phyloP scores from a whole-genome alignment of 2,113 vertebrate species.

The Heloderma charlesbogerti region DNA sequence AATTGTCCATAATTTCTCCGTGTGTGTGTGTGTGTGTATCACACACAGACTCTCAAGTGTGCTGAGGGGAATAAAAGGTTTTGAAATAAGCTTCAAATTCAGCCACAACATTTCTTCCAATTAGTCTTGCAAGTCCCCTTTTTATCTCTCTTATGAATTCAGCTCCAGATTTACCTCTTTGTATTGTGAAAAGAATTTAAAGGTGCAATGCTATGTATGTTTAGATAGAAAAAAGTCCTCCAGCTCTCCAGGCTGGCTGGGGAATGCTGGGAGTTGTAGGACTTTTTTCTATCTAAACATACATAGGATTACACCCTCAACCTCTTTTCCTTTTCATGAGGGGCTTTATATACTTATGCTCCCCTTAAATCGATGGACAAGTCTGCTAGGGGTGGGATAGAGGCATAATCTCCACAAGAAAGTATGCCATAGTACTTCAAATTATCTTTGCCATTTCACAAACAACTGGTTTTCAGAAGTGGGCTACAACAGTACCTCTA shows the following conservation, averaged over 20 bases:
- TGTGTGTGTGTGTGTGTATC: too few species aligned
- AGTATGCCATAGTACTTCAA: too few species aligned
- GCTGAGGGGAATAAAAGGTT: neutral
- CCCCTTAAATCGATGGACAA: neutral
- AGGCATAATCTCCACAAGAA: too few species aligned
- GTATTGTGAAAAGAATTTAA: neutral
- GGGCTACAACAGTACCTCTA: too few species aligned
- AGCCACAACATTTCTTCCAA: neutral
- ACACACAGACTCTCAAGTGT: neutral
- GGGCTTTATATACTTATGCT: neutral
- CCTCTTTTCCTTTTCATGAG: rapidly evolving
- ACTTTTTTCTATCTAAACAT: too few species aligned
- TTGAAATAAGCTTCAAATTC: constrained; percentile 8
- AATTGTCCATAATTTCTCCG: constrained; percentile 27
- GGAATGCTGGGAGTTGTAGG: too few species aligned
- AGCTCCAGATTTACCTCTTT: neutral
- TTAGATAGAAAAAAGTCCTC: too few species aligned
- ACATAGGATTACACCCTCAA: too few species aligned
- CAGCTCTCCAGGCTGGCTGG: too few species aligned
- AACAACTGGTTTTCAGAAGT: too few species aligned
- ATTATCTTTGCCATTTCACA: too few species aligned
- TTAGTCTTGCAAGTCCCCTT: neutral
- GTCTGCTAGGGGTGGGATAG: neutral
- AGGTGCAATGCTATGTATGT: too few species aligned
- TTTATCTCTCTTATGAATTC: neutral